Conservation (phyloP, 1,140 invertebrate genomes). For the Ridgeia piscesae region DNA sequence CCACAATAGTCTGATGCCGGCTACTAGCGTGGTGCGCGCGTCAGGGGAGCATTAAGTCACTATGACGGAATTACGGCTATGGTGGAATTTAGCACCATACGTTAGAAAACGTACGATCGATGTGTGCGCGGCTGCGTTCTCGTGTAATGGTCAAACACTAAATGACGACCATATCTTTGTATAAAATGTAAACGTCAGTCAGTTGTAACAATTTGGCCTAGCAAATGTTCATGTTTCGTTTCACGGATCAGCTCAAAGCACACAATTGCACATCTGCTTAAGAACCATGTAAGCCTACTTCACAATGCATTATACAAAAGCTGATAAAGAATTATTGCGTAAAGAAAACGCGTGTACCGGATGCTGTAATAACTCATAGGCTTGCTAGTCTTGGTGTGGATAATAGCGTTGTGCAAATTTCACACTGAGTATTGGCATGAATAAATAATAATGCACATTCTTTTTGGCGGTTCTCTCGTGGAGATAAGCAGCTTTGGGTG, state of each 20-base stretch:
- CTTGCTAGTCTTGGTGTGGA: not conserved
- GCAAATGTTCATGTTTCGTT: not conserved
- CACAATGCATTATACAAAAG: not conserved
- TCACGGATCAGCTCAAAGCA: not conserved
- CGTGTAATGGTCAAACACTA: no score
- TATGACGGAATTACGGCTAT: no score
- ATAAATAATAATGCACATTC: not conserved
- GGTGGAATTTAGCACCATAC: no score
- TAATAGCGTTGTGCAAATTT: not conserved
- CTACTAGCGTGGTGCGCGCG: no score
- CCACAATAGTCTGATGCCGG: no score
- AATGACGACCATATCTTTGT: no score
- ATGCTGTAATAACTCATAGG: not conserved
- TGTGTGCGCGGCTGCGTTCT: no score
- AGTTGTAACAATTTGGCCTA: no score
- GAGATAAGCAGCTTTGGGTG: not conserved
- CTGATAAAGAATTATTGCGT: not conserved
- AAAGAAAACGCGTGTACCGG: not conserved
- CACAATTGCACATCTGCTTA: not conserved
- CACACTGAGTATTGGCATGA: not conserved
- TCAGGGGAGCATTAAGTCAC: no score
- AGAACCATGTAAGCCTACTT: not conserved
- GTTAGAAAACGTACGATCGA: no score
- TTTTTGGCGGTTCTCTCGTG: not conserved
- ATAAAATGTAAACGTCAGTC: no score